A percentile compares a stretch with the other conserved stretches of the same genome.
Evolutionary conservation across 2,113 vertebrate genomes (phyloP).

Genomic region (Pachypanchax playfairii): DNA sequence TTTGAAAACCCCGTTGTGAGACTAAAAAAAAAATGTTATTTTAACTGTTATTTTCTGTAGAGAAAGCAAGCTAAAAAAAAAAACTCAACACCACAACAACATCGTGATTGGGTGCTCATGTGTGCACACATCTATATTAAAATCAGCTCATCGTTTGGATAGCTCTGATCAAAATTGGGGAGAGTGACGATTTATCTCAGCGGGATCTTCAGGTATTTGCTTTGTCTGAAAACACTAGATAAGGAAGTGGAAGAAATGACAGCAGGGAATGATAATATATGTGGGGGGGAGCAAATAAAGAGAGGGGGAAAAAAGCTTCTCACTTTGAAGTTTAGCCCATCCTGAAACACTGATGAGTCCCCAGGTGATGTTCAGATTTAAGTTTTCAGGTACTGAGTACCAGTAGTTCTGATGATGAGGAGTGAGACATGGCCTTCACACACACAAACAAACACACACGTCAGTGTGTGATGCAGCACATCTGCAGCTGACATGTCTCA

Average conservation of each 20-base stretch:
- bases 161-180: conserved; percentile 65
- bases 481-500: conserved; percentile 34
- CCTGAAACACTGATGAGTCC: conserved; percentile 34
- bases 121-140: conserved; percentile 78
- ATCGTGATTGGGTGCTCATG: conserved; percentile 34
- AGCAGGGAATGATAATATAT: conserved; percentile 52
- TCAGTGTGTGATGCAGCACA: conserved; percentile 21
- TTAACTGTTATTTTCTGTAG: conserved; percentile 25
- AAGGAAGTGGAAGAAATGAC: conserved; percentile 71
- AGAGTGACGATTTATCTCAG: conserved; percentile 63
- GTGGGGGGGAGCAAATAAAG: conserved; percentile 22
- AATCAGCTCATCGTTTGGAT: conserved; percentile 68
- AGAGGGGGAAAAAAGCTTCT: not conserved
- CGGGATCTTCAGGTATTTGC: conserved; percentile 61
- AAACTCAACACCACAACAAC: conserved; percentile 16
- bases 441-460: conserved; percentile 34
- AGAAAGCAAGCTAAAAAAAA: conserved; percentile 6
- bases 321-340: conserved; percentile 28
- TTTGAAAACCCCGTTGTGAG: conserved; percentile 9
- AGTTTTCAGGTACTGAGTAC: conserved; percentile 36
- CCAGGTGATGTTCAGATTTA: conserved; percentile 35
- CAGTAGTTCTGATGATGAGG: conserved; percentile 34
- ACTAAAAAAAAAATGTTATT: conserved; percentile 13
- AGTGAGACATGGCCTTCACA: conserved; percentile 22
- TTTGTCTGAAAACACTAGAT: conserved; percentile 64